Base-by-base conservation (phyloP, 1,140 invertebrate species). In the Halotydeus destructor region DNA sequence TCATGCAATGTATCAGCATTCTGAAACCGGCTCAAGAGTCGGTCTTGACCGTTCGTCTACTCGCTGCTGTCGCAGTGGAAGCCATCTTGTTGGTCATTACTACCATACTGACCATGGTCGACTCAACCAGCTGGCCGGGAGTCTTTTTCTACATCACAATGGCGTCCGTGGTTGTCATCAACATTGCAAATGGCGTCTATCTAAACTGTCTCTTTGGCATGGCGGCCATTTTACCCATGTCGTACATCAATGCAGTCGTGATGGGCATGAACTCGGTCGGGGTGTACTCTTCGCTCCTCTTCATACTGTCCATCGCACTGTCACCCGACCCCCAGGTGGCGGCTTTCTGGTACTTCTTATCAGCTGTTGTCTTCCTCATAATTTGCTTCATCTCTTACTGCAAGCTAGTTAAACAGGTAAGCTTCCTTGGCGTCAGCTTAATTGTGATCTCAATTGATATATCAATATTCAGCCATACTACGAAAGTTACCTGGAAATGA, bases 191-290 rank as follows among this genome's bases (percentile, higher is more conserved):
- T 64, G 61, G 60, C 14, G 86, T 98, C 55, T 97, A 96, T 39
- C 38, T 97, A 61, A 97, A 94, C 64, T 88, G 86, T 1, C 77
- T 96, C 5, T 98, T 78, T 65, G 91, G 93, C 4, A 72, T 96
- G 60, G 85, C 81, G 19, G 86, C 88, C 0, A 77, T 80, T 50
- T 66, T 98, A 35, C 91, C 89, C 0, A 69, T 73, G 38, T 76
- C 79, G 55, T 97, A 94, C 60, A 91, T 82, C 0, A 89, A 88
- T 48, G 88, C 86, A 3, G 25, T 43, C 11, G 40, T 34, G 25
- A 44, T 43, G 11, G 41, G 41, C 19, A 14, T 43, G 12, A 43
- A 19, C 16, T 3, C 40, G 8, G 40, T 30, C 24, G 41, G 41
- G 5, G 11, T 21, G 5, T 40, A 40, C 12, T 9, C 41, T 5